phyloP scores from a whole-genome alignment of 64 coral and sea anemone species.

The Stylophora pistillata region DNA sequence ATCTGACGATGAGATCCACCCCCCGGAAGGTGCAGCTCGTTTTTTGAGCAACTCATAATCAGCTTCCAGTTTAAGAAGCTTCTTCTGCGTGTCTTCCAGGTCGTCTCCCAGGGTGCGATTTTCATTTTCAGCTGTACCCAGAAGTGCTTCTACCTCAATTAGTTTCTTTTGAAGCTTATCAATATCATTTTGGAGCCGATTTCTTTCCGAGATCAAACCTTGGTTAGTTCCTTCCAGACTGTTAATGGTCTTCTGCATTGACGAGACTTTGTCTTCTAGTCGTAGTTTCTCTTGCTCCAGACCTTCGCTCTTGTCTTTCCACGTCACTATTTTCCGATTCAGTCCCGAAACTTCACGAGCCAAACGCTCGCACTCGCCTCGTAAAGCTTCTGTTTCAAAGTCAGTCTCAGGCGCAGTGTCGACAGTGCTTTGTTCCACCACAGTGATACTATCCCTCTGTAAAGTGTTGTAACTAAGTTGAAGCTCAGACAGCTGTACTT shows the following conservation, averaged over 20 bases:
- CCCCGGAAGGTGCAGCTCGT: constrained; percentile 21
- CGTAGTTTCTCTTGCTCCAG: constrained; percentile 77
- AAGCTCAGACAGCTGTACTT: constrained; percentile 76
- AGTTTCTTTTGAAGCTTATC: constrained; percentile 66
- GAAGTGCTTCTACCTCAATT: constrained; percentile 75
- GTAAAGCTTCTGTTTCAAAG: constrained; percentile 78
- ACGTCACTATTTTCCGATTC: constrained; percentile 64
- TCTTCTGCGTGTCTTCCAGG: constrained; percentile 61
- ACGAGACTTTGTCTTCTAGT: constrained; percentile 57
- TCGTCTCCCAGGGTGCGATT: constrained; percentile 51
- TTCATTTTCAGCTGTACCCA: constrained; percentile 72
- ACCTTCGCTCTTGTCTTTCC: constrained; percentile 73
- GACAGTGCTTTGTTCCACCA: constrained; percentile 21
- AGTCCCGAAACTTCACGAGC: constrained; percentile 70
- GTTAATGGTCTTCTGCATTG: constrained; percentile 65
- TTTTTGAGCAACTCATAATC: constrained; percentile 79
- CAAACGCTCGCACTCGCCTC: constrained; percentile 80
- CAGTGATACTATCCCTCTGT: constrained; percentile 50
- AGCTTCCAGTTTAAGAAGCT: constrained; percentile 76
- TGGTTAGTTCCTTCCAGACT: constrained; percentile 75
- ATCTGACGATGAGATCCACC: constrained; percentile 59
- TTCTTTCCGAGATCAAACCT: constrained; percentile 61
- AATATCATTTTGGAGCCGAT: constrained; percentile 68
- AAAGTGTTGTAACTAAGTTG: constrained; percentile 44
- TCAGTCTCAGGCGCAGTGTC: constrained; percentile 55